A percentile compares a stretch with the other conserved stretches of the same genome.
phyloP scores from a whole-genome alignment of 2,113 vertebrate genomes.

The Anser brachyrhynchus region DNA sequence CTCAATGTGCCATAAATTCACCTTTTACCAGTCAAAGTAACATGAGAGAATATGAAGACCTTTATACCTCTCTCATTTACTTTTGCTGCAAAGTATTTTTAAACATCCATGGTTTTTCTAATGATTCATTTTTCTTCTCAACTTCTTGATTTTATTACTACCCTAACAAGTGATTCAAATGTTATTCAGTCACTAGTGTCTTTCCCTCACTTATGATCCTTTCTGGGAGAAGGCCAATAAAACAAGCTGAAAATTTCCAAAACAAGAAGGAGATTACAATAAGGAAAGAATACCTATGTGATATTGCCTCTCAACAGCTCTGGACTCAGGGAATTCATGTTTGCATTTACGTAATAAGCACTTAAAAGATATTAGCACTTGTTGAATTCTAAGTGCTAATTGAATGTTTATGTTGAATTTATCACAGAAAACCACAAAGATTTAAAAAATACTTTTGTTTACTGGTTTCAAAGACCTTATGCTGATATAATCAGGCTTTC shows the following conservation, averaged over 20 bases:
- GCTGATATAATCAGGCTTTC: not conserved
- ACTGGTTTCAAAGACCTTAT: not conserved
- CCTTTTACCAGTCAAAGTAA: not conserved
- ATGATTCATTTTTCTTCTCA: not conserved
- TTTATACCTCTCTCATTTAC: not conserved
- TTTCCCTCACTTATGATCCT: not conserved
- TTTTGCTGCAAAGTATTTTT: not conserved
- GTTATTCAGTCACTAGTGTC: not conserved
- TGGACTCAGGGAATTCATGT: not conserved
- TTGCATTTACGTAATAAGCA: not conserved
- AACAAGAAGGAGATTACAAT: not conserved
- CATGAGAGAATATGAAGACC: not conserved
- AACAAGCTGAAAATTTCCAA: not conserved
- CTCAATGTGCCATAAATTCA: not conserved
- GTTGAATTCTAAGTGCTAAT: not conserved
- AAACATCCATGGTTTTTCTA: not conserved
- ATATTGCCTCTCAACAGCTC: not conserved
- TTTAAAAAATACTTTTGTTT: constrained; percentile 6
- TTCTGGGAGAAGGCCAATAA: not conserved
- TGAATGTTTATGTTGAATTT: not conserved
- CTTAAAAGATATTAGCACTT: not conserved
- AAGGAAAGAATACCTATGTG: not conserved
- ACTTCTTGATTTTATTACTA: not conserved
- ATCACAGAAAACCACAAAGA: not conserved
- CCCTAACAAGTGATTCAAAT: not conserved